phyloP scores from a whole-genome alignment of 1,140 invertebrate species.

The Spodoptera litura region DNA sequence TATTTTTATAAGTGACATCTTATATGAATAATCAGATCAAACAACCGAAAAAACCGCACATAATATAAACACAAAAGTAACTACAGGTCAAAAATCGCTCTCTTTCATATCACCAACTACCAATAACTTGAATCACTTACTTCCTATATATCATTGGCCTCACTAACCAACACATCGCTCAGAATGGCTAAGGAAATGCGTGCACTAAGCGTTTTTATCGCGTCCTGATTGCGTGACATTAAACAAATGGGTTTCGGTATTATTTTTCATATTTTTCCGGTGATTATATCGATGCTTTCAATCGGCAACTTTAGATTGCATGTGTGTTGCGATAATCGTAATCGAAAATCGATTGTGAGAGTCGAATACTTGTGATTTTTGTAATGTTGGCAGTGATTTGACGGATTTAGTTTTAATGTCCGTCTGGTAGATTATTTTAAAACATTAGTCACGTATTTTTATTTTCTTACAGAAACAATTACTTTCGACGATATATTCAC shows the following conservation, averaged over 20 bases:
- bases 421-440: no score
- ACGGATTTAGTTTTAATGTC: no score
- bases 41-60: no score
- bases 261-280: conserved; percentile 50
- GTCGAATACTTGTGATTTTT: neutral
- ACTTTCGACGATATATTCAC: no score
- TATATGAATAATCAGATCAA: no score
- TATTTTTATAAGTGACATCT: no score
- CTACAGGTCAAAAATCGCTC: neutral
- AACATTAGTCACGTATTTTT: no score
- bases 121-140: conserved; percentile 36
- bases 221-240: conserved; percentile 53
- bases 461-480: no score
- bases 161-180: conserved; percentile 24
- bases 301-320: conserved; percentile 34
- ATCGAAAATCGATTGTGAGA: neutral
- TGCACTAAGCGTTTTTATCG: conserved; percentile 55
- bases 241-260: conserved; percentile 52
- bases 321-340: conserved; percentile 3
- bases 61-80: neutral
- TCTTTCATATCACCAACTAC: neutral
- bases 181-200: conserved; percentile 54
- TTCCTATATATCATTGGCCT: conserved; percentile 44
- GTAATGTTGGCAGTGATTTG: no score
- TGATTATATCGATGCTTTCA: conserved; percentile 38